Percentiles rank a stretch among this genome's conserved stretches.
These are phyloP conservation scores for Diplogasteroides magnus DNA, from an alignment of 1,140 invertebrate genomes.

Conservation along the genomic window DNA sequence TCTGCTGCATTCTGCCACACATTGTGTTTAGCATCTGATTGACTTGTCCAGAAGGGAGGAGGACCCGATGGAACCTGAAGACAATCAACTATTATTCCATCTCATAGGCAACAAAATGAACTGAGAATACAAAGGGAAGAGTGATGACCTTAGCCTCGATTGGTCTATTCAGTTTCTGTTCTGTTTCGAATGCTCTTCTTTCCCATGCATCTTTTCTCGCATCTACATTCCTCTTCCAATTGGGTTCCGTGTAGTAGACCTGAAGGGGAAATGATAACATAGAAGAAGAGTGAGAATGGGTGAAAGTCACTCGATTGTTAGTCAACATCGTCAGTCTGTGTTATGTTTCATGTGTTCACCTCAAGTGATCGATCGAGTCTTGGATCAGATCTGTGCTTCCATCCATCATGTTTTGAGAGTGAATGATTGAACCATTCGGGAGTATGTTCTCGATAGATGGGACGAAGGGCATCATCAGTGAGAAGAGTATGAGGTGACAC, in stretches of 20 bases:
- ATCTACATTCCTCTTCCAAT: conserved; percentile 33
- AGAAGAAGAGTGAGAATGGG: background rate
- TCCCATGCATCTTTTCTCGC: conserved; percentile 35
- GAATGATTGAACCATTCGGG: conserved; percentile 29
- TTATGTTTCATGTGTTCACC: conserved; percentile 1
- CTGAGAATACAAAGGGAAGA: background rate
- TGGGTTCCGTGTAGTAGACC: conserved; percentile 33
- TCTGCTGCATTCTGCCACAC: conserved; percentile 34
- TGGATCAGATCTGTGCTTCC: conserved; percentile 31
- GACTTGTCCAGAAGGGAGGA: conserved; percentile 30
- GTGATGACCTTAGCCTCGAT: conserved; percentile 24
- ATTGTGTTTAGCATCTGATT: conserved; percentile 29
- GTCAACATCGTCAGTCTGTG: too few species aligned
- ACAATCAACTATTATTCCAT: too few species aligned
- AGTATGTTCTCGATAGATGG: conserved; percentile 18
- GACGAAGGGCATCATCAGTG: conserved; percentile 30
- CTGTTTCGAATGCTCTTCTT: conserved; percentile 28
- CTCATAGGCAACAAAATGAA: conserved; percentile 1
- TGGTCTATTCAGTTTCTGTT: conserved; percentile 29
- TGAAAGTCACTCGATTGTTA: too few species aligned
- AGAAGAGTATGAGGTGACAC: conserved; percentile 28
- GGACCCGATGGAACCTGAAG: conserved; percentile 27
- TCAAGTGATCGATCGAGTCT: conserved; percentile 29
- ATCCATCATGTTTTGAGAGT: conserved; percentile 31
- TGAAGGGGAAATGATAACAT: conserved; percentile 16